These are phyloP conservation scores for Seladonia tumulorum DNA, from an alignment of 2,888 invertebrate species.

Conservation along the genomic window DNA sequence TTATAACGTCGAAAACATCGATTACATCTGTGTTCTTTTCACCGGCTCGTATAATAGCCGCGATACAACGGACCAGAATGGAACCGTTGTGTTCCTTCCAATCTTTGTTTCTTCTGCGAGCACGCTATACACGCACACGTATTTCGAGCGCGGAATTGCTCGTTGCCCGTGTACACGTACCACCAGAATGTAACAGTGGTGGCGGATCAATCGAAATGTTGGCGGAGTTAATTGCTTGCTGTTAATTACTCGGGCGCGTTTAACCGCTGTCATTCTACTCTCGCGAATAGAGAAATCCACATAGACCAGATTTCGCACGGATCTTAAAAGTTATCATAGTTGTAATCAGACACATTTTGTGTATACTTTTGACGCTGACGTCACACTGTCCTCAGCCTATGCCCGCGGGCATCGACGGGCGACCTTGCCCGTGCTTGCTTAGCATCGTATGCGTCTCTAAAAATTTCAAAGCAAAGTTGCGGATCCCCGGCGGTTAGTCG, in stretches of 20 bases:
- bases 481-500: not conserved
- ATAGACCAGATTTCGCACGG: conserved; percentile 46
- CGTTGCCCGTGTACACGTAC: conserved; percentile 19
- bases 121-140: not conserved
- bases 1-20: conserved; percentile 5
- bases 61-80: not conserved
- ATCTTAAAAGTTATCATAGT: conserved; percentile 7
- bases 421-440: no score
- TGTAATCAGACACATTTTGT: no score
- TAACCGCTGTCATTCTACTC: conserved; percentile 47
- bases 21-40: not conserved
- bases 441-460: no score
- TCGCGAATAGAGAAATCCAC: conserved; percentile 32
- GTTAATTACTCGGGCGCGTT: conserved; percentile 62
- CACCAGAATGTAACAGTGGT: conserved; percentile 31
- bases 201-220: conserved; percentile 53
- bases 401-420: no score
- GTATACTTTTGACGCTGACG: no score
- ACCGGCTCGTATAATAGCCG: not conserved
- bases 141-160: not conserved
- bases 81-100: not conserved
- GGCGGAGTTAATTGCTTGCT: conserved; percentile 61
- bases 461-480: not conserved
- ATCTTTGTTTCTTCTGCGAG: conserved; percentile 31
- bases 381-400: no score